phyloP scores from a whole-genome alignment of 2,888 invertebrate genomes.

The Calameuta pallipes region DNA sequence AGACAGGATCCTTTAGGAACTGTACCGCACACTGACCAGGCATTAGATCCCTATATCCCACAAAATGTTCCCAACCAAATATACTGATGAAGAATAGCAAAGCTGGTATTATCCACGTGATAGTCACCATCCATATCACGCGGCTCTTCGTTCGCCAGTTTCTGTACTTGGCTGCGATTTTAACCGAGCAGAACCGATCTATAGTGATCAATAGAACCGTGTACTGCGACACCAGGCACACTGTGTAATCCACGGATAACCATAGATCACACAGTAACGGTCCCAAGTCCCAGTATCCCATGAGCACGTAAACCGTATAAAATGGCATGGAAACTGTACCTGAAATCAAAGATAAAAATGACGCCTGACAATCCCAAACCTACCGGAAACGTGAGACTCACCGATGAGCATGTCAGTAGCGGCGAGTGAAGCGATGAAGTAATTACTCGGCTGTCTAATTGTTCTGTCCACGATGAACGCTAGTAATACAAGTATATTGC shows the following conservation, averaged over 20 bases:
- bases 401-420: constrained; percentile 97
- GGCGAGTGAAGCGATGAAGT: constrained; percentile 98
- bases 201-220: constrained; percentile 98
- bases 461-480: constrained; percentile 95
- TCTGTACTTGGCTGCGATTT: constrained; percentile 96
- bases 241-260: constrained; percentile 99
- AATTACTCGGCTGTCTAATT: constrained; percentile 97
- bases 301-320: constrained; percentile 96
- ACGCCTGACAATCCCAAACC: background rate
- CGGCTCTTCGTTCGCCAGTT: constrained; percentile 96
- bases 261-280: constrained; percentile 96
- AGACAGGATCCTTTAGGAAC: constrained; percentile 96
- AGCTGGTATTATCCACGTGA: constrained; percentile 97
- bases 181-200: constrained; percentile 98
- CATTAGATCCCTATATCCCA: constrained; percentile 88
- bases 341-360: constrained; percentile 61
- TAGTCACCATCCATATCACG: constrained; percentile 94
- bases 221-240: constrained; percentile 98
- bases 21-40: constrained; percentile 95
- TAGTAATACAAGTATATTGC: constrained; percentile 94
- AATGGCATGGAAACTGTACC: constrained; percentile 98
- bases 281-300: constrained; percentile 97
- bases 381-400: constrained; percentile 59
- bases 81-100: constrained; percentile 97
- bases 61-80: constrained; percentile 99